phyloP scores from a whole-genome alignment of 2,113 vertebrate genomes.

The Apus apus region DNA sequence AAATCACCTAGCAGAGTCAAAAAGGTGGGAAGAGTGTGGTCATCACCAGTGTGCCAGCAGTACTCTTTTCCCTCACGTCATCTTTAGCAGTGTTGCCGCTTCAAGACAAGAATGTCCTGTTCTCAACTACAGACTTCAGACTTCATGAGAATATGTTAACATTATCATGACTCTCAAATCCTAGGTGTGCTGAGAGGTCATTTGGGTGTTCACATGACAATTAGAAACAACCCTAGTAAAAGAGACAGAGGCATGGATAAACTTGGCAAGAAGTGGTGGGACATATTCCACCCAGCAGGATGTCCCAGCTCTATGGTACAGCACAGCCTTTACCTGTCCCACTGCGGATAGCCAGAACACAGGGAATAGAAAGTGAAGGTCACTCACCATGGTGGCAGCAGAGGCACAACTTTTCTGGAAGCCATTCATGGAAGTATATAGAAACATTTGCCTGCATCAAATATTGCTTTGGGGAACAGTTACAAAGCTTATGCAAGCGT shows the following conservation, averaged over 20 bases:
- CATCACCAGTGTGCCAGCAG: fast-evolving
- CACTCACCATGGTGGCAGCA: not conserved
- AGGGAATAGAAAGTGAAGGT: not conserved
- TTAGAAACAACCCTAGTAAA: not conserved
- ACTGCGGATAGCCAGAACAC: fast-evolving
- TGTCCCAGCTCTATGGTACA: not conserved
- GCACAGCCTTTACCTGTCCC: not conserved
- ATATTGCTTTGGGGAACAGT: not conserved
- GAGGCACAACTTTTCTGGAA: not conserved
- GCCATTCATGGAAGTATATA: not conserved
- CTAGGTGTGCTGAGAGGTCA: not conserved
- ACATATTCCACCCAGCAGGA: not conserved
- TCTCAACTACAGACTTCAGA: not conserved
- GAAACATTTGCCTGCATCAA: not conserved
- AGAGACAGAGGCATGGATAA: fast-evolving
- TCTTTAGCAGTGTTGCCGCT: not conserved
- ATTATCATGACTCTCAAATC: not conserved
- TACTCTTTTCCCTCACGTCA: not conserved
- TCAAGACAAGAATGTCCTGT: not conserved
- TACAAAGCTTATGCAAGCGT: not conserved
- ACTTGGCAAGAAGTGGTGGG: not conserved
- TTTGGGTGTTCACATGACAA: fast-evolving
- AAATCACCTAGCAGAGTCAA: not conserved
- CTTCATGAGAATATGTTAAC: not conserved
- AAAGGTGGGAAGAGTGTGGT: fast-evolving